phyloP scores from a whole-genome alignment of 2,797 vertebrate genomes.

The Argentina silus region DNA sequence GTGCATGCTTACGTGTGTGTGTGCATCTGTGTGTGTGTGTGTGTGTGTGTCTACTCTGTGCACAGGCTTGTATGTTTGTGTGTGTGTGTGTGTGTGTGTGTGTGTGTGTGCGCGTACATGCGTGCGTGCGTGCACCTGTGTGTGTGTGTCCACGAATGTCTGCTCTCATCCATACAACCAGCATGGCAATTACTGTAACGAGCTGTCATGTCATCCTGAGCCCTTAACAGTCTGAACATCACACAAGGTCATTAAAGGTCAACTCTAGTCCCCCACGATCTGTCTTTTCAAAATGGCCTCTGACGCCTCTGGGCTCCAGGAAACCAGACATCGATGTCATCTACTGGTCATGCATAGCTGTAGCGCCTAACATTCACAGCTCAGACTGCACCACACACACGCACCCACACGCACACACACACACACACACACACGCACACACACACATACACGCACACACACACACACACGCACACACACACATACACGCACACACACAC shows the following conservation, averaged over 20 bases:
- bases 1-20: neutral
- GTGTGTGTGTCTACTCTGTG: neutral
- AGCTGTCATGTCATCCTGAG: neutral
- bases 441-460: neutral
- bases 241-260: neutral
- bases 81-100: neutral
- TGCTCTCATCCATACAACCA: neutral
- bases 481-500: neutral
- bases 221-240: neutral
- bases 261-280: neutral
- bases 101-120: neutral
- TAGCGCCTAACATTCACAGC: neutral
- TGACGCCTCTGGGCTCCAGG: neutral
- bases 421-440: too few species aligned
- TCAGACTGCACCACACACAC: neutral
- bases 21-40: neutral
- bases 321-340: neutral
- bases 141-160: neutral
- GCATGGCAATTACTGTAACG: too few species aligned
- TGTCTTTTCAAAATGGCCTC: constrained; percentile 3
- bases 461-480: neutral
- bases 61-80: neutral
- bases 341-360: neutral
- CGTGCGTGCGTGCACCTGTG: too few species aligned
- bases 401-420: neutral